Base-by-base conservation (phyloP, 1,140 invertebrate species). In the Mactra quadrangularis region DNA sequence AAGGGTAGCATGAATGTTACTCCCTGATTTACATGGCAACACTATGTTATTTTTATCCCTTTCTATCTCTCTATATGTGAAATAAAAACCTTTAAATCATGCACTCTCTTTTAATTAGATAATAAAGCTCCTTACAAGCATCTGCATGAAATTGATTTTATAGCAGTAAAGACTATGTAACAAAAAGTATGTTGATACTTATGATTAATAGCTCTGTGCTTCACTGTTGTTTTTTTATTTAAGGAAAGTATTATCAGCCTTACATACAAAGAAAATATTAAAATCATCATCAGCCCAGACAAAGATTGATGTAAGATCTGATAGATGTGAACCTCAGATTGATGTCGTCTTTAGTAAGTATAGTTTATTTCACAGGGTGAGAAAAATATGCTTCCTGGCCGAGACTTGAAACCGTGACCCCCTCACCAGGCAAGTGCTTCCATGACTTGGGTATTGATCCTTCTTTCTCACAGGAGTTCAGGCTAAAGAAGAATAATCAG, bases 291-390 rank as follows among this genome's bases (percentile, higher is more conserved):
- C 27, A 2, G 60, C 64, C 22, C 4, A 17, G 29, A 35, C 50
- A 31, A 78, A 68, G 41, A 57, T 78, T 7, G 57, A 78, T 55
- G 35, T 78, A 15, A 50, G 27, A 17, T 68, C 60, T n/a, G 76
- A 78, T 47, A 22, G 62, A 50, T 66, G 45, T 47, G 25, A 52
- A n/a, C 76, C 76, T 7, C 38, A 41, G 19, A 78, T 78, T 9
- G 76, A 78, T 55, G 62, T 78, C 3, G 60, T 55, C 0, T 78
- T 78, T 52, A 27, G 76, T 78, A 55, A 68, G 76, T 66, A 55
- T 13, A 25, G 13, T 17, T 22, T 41, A 7, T 41, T 41, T 41
- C 38, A 41, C 38, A 7, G 15, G 6, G 6, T 41, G 38, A 41
- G 38, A 41, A 41, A 15, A 41, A 7, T 6, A 41, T 41, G 6